Conservation (phyloP, 2,797 vertebrate species). For the Paguma larvata region DNA sequence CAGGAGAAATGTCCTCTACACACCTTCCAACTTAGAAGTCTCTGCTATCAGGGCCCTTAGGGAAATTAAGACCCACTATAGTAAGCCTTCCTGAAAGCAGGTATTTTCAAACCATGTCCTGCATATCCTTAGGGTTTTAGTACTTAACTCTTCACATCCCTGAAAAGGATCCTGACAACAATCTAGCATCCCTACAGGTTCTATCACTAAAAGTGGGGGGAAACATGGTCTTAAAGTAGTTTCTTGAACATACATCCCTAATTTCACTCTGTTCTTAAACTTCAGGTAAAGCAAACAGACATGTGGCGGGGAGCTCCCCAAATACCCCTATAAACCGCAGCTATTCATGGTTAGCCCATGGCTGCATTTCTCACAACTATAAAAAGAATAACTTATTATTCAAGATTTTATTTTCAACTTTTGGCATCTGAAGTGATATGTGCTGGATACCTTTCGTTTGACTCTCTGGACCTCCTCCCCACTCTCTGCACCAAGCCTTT, state of each 20-base stretch:
- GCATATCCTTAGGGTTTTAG: neutral
- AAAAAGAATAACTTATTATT: conserved; percentile 22
- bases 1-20: conserved; percentile 28
- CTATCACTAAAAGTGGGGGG: neutral
- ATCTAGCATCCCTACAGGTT: neutral
- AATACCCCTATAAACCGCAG: neutral
- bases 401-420: conserved; percentile 33
- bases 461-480: neutral
- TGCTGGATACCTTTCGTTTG: neutral
- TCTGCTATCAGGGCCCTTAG: neutral
- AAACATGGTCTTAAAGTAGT: neutral
- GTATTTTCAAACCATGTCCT: conserved; percentile 35
- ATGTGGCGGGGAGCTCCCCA: neutral
- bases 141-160: neutral
- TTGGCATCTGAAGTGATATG: neutral
- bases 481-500: neutral
- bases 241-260: conserved; percentile 29
- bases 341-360: neutral
- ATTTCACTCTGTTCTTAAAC: neutral
- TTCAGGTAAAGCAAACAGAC: conserved; percentile 7
- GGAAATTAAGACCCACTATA: neutral
- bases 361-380: neutral
- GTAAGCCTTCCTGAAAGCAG: neutral
- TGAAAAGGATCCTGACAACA: neutral
- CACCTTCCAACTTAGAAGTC: neutral